Percentiles rank a stretch among this genome's conserved stretches.
Evolutionary conservation across 2,113 vertebrate species (phyloP).

Genomic region (Hoplias malabaricus): DNA sequence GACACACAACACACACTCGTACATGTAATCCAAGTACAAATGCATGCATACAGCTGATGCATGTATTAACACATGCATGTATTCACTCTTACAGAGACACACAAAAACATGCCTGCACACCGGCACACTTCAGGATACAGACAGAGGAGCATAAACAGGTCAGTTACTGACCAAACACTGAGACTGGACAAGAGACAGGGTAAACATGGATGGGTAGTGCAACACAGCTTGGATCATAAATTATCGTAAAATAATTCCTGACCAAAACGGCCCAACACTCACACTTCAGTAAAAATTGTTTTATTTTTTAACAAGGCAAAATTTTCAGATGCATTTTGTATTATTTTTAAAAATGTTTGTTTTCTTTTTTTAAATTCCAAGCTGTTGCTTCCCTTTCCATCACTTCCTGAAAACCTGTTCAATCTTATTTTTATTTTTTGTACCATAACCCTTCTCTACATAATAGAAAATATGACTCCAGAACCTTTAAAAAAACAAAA

Average conservation of each 20-base stretch:
- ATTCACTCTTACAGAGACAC: constrained; percentile 49
- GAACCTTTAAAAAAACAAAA: constrained; percentile 15
- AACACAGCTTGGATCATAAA: constrained; percentile 12
- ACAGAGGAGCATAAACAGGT: constrained; percentile 32
- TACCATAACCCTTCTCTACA: background rate
- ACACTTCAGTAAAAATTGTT: background rate
- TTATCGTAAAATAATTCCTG: background rate
- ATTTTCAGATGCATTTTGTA: background rate
- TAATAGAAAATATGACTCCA: background rate
- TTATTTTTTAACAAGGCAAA: too few species aligned
- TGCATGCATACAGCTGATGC: constrained; percentile 36
- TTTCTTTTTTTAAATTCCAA: background rate
- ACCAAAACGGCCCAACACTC: background rate
- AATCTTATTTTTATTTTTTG: constrained; percentile 12
- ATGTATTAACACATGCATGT: constrained; percentile 45
- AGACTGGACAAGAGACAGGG: constrained; percentile 39
- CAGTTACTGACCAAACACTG: constrained; percentile 49
- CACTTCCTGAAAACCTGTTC: background rate
- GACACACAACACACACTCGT: constrained; percentile 28
- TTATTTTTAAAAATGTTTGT: background rate
- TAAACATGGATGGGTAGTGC: background rate
- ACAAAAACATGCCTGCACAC: constrained; percentile 38
- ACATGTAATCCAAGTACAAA: constrained; percentile 28
- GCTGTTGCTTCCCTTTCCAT: background rate
- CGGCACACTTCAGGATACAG: constrained; percentile 32